phyloP scores from a whole-genome alignment of 2,888 invertebrate genomes.

The Andrena flavipes region DNA sequence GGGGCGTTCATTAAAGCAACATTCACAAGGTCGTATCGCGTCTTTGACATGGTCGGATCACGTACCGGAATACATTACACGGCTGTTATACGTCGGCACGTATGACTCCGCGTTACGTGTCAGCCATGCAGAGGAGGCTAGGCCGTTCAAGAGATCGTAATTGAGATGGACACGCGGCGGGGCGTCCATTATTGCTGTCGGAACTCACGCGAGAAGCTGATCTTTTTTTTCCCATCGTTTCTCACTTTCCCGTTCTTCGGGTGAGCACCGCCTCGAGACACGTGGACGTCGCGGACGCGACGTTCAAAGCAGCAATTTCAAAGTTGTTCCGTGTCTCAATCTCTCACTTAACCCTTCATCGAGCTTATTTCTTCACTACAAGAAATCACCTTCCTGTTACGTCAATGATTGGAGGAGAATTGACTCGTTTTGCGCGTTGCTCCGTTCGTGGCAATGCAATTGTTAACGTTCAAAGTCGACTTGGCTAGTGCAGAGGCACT shows the following conservation, averaged over 20 bases:
- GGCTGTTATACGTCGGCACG: slow-evolving; percentile 57
- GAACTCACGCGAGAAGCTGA: not conserved
- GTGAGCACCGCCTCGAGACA: too few relatives aligned
- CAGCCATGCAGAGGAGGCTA: slow-evolving; percentile 53
- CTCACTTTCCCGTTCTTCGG: not conserved
- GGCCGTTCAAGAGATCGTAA: slow-evolving; percentile 39
- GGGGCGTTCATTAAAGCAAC: slow-evolving; percentile 72
- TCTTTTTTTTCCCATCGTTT: not conserved
- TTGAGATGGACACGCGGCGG: slow-evolving; percentile 46
- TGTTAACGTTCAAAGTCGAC: too few relatives aligned
- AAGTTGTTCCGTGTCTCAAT: too few relatives aligned
- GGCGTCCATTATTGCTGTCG: slow-evolving; percentile 24
- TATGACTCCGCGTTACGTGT: slow-evolving; percentile 64
- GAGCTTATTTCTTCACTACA: too few relatives aligned
- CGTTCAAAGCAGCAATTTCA: too few relatives aligned
- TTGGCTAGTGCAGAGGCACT: too few relatives aligned
- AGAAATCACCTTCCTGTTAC: too few relatives aligned
- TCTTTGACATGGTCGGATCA: slow-evolving; percentile 62
- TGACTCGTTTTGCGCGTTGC: too few relatives aligned
- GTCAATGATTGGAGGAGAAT: too few relatives aligned
- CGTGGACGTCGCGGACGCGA: too few relatives aligned
- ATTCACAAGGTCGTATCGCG: slow-evolving; percentile 73
- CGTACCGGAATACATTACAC: slow-evolving; percentile 73
- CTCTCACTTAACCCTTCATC: too few relatives aligned
- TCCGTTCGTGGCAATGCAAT: too few relatives aligned